Base-by-base conservation (phyloP, 2,113 vertebrate genomes). In the Oryzias woworae region DNA sequence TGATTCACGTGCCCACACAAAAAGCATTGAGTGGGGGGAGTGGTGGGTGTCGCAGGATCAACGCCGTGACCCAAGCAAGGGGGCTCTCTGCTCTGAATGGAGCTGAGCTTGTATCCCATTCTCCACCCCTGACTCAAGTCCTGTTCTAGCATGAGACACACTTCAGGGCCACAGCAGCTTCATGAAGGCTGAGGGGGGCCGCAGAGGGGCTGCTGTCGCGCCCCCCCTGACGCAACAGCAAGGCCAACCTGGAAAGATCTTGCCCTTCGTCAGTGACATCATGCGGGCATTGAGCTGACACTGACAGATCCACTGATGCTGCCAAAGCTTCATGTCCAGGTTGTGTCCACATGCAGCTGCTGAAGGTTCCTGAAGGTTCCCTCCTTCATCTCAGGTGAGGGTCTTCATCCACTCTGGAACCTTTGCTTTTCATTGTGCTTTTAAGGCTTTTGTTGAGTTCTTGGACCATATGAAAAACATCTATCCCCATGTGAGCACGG, bases 1-100 rank as follows among this genome's bases (percentile, higher is more conserved):
- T 10, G 13, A 78, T 75, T 77, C 76, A 76, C 48, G 48, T 60
- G 70, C 62, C 63, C 36, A 62, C 80, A 88, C 84, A 89, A 90
- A 81, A n/a, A 58, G 78, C 66, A 83, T 76, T 85, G 79, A 90
- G 69, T 24, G 24, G 43, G 45, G 44, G 44, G 41, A 77, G 80
- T 77, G 84, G 84, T 88, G 82, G 87, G 69, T 64, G 66, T 77
- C 71, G 86, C 69, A 68, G 66, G 80, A 73, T 88, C 71, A 26
- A 58, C 20, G 14, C 48, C 14, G 74, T 48, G 60, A 82, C 85
- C 80, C 78, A 49, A 5, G 53, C 55, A 18, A 1, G 2, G 16
- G 66, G 74, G 60, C 50, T 14, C 44, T 56, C 66, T 45, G 6
- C 44, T 54, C 78, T 82, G 83, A 78, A 71, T 70, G 69, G 69